Conservation (phyloP, 2,113 vertebrate genomes). For the Anarhynchus alexandrinus region DNA sequence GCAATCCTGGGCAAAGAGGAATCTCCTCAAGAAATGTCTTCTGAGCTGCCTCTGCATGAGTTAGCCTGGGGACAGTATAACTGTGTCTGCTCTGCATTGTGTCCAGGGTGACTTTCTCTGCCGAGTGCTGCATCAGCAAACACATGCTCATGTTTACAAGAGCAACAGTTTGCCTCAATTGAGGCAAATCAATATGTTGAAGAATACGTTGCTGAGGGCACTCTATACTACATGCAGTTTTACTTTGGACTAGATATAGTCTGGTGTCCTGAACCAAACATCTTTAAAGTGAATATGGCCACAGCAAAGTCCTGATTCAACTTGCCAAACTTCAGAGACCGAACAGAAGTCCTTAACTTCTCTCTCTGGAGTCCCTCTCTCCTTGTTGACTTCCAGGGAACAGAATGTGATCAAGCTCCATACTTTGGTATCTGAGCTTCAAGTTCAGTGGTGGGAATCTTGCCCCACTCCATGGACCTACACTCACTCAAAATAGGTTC, state of each 20-base stretch:
- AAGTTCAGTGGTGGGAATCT: neutral
- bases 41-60: neutral
- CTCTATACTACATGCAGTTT: neutral
- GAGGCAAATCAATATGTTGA: neutral
- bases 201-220: neutral
- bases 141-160: rapidly evolving
- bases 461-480: neutral
- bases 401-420: neutral
- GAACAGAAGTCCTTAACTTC: neutral
- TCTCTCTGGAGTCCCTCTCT: neutral
- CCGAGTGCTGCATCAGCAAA: neutral
- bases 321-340: neutral
- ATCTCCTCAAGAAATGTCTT: neutral
- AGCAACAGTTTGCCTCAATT: neutral
- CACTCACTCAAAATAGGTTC: neutral
- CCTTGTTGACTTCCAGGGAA: neutral
- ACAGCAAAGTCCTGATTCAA: neutral
- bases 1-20: neutral
- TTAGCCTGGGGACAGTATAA: neutral
- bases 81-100: neutral
- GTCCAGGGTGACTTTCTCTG: neutral
- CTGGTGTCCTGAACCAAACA: neutral
- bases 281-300: neutral
- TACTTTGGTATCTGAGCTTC: neutral
- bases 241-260: neutral